These are phyloP conservation scores for Nycticebus coucang DNA, from an alignment of 2,113 vertebrate genomes.

Conservation along the genomic window DNA sequence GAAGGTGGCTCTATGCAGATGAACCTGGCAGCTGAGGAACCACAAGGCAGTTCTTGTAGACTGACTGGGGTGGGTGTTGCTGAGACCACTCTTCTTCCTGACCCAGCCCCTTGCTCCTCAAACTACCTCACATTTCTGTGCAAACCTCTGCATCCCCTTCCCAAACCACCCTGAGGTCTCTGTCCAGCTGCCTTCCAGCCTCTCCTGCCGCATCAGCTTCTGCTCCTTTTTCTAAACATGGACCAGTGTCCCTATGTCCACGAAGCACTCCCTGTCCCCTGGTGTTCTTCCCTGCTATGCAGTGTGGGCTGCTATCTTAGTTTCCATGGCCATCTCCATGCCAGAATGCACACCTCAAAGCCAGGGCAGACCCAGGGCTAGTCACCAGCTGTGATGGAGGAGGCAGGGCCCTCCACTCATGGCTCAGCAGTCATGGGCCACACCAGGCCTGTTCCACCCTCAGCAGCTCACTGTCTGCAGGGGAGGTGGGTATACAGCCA, in stretches of 20 bases:
- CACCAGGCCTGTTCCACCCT: too few species aligned
- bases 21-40: background rate
- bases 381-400: background rate
- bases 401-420: background rate
- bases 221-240: background rate
- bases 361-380: background rate
- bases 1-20: background rate
- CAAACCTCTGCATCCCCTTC: background rate
- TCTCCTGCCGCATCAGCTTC: background rate
- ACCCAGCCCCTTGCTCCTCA: background rate
- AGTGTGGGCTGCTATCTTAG: background rate
- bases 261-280: background rate
- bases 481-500: background rate
- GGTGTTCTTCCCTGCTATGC: background rate
- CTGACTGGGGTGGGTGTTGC: background rate
- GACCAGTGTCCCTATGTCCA: background rate
- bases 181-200: background rate
- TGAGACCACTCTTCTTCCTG: background rate
- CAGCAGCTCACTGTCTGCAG: background rate
- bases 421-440: background rate
- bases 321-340: background rate
- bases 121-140: background rate
- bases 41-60: background rate
- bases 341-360: background rate
- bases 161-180: background rate